A percentile compares a stretch with the other conserved stretches of the same genome.
phyloP scores from a whole-genome alignment of 1,140 invertebrate species.

The Solenopsis fugax region DNA sequence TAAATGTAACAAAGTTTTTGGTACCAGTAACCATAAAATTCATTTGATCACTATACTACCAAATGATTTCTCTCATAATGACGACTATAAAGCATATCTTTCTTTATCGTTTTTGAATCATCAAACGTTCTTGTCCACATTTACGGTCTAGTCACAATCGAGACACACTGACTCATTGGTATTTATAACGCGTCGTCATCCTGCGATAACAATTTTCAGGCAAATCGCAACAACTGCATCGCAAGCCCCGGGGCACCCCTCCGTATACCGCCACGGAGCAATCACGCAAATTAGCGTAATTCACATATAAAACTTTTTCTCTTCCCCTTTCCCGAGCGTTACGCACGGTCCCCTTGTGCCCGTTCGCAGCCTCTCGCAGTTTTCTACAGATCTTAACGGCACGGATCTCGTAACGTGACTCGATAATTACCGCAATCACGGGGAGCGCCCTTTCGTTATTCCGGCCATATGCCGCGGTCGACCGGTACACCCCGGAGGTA shows the following conservation, averaged over 20 bases:
- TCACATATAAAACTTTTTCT: constrained; percentile 51
- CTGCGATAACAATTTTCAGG: not conserved
- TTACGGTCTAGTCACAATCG: not conserved
- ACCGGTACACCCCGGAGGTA: constrained; percentile 71
- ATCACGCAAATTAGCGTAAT: constrained; percentile 60
- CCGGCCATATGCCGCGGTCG: constrained; percentile 77
- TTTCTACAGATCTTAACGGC: constrained; percentile 43
- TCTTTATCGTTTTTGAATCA: not conserved
- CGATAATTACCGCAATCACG: constrained; percentile 83
- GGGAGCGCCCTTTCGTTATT: constrained; percentile 79
- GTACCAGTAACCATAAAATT: too few species aligned
- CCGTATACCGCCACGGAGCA: constrained; percentile 8
- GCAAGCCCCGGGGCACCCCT: not conserved
- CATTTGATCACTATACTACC: too few species aligned
- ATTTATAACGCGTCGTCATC: constrained; percentile 17
- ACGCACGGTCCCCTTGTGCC: constrained; percentile 34
- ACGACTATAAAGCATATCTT: not conserved
- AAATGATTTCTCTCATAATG: too few species aligned
- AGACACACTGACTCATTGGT: not conserved
- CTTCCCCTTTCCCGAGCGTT: constrained; percentile 31
- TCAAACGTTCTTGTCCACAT: not conserved
- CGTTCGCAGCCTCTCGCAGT: not conserved
- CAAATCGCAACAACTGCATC: not conserved
- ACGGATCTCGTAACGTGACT: constrained; percentile 80
- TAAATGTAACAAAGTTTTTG: too few species aligned